phyloP scores from a whole-genome alignment of 2,797 vertebrate species.

The Enteromius treurensis region DNA sequence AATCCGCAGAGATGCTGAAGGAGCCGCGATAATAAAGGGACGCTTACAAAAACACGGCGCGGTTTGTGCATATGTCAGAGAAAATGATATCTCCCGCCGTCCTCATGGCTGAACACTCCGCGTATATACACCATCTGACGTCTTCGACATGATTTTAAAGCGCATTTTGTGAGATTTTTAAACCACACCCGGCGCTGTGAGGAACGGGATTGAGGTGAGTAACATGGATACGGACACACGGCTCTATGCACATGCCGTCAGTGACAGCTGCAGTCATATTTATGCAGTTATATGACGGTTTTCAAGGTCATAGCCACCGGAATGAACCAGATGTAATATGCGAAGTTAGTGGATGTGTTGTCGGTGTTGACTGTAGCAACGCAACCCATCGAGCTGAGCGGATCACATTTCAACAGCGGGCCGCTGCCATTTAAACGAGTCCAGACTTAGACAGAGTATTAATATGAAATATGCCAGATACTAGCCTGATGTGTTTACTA shows the following conservation, averaged over 20 bases:
- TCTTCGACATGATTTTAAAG: constrained; percentile 57
- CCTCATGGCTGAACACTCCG: constrained; percentile 47
- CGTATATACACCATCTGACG: constrained; percentile 64
- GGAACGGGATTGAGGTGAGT: constrained; percentile 63
- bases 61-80: constrained; percentile 33
- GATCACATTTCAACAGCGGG: constrained; percentile 55
- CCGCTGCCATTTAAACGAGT: constrained; percentile 28
- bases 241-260: constrained; percentile 20
- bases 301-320: constrained; percentile 6
- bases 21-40: constrained; percentile 73
- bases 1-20: constrained; percentile 83
- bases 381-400: constrained; percentile 17
- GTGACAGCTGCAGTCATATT: constrained; percentile 14
- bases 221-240: constrained; percentile 37
- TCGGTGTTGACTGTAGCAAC: constrained; percentile 43
- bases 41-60: constrained; percentile 54
- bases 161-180: constrained; percentile 63
- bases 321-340: not conserved
- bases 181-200: constrained; percentile 78
- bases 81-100: not conserved
- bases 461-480: not conserved
- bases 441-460: not conserved
- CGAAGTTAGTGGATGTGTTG: constrained; percentile 9
- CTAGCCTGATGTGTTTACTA: not conserved
- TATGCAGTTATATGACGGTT: not conserved